Conservation (phyloP, 2,113 vertebrate genomes). For the Eidolon helvum region DNA sequence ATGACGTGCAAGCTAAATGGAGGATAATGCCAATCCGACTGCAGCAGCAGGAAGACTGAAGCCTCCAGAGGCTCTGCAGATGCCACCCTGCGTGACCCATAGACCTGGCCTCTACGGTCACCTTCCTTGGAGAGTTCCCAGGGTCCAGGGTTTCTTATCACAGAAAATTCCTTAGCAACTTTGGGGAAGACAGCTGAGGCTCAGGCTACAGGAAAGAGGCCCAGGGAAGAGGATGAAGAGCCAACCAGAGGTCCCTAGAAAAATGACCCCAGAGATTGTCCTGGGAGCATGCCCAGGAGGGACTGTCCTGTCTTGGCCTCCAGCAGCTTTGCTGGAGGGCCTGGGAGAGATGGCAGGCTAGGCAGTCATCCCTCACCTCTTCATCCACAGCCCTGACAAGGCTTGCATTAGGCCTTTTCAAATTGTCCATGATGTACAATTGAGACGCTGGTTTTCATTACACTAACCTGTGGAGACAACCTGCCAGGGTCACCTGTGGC, state of each 20-base stretch:
- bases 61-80: background rate
- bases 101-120: background rate
- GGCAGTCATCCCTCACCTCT: background rate
- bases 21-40: background rate
- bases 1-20: background rate
- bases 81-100: background rate
- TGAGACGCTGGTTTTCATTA: background rate
- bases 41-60: background rate
- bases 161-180: background rate
- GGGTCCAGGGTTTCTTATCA: background rate
- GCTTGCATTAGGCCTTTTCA: background rate
- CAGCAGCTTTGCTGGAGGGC: background rate
- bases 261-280: background rate
- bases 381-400: background rate
- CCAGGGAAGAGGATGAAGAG: background rate
- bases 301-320: rapidly evolving
- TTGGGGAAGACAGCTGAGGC: background rate
- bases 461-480: background rate
- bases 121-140: background rate
- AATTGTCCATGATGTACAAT: background rate
- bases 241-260: background rate
- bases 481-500: background rate
- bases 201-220: background rate
- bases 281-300: background rate
- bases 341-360: background rate